phyloP scores from a whole-genome alignment of 92 coral and sea anemone genomes.

The Paramuricea clavata region DNA sequence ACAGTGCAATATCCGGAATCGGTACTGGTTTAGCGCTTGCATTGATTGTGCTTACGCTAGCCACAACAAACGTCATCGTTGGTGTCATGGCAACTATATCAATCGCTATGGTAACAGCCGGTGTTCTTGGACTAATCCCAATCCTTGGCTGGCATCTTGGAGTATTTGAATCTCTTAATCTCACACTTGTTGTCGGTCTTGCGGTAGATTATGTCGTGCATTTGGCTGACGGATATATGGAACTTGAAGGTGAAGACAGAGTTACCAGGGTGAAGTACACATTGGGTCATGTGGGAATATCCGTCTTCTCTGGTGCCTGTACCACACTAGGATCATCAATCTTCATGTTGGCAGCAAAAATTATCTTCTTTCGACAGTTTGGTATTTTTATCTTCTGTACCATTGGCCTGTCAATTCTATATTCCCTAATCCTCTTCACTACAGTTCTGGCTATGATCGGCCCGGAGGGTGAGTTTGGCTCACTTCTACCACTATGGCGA shows the following conservation, averaged over 20 bases:
- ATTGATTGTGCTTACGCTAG: slow-evolving; percentile 78
- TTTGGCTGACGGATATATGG: slow-evolving; percentile 93
- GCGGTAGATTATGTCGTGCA: slow-evolving; percentile 98
- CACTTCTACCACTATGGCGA: slow-evolving; percentile 66
- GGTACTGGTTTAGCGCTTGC: slow-evolving; percentile 85
- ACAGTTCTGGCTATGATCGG: slow-evolving; percentile 87
- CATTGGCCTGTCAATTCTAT: slow-evolving; percentile 89
- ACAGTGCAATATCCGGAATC: slow-evolving; percentile 78
- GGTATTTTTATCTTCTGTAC: slow-evolving; percentile 97
- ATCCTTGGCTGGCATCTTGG: slow-evolving; percentile 96
- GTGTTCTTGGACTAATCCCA: slow-evolving; percentile 91
- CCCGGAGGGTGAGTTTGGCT: slow-evolving; percentile 94
- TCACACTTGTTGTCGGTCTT: slow-evolving; percentile 93
- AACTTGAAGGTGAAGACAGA: slow-evolving; percentile 38
- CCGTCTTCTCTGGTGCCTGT: slow-evolving; percentile 93
- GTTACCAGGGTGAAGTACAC: slow-evolving; percentile 84
- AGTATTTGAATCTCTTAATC: slow-evolving; percentile 89
- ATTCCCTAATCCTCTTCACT: slow-evolving; percentile 85
- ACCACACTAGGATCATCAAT: slow-evolving; percentile 95
- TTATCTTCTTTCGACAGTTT: slow-evolving; percentile 93
- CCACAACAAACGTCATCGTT: slow-evolving; percentile 95
- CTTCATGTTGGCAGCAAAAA: slow-evolving; percentile 98
- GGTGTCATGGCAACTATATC: slow-evolving; percentile 91
- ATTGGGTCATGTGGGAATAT: slow-evolving; percentile 88
- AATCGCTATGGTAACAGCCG: slow-evolving; percentile 86